Evolutionary conservation across 2,888 invertebrate genomes (phyloP).

Genomic region (Cerastoderma edule): DNA sequence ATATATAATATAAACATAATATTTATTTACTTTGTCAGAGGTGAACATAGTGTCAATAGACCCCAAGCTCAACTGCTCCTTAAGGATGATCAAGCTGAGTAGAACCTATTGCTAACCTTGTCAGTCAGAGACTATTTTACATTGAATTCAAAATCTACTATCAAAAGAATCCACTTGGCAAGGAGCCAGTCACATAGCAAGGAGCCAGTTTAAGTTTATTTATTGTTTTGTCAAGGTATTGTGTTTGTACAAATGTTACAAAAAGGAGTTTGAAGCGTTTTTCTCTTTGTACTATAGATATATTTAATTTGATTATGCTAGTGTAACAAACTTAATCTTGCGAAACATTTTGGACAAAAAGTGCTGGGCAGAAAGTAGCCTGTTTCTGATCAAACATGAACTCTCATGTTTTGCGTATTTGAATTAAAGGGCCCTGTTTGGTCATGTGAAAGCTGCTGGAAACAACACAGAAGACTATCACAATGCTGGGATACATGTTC

Average conservation of each 20-base stretch:
- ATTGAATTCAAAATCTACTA: too few species aligned
- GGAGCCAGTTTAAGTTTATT: too few species aligned
- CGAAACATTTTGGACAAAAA: too few species aligned
- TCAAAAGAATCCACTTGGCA: too few species aligned
- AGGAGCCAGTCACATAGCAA: too few species aligned
- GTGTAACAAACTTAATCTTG: neutral
- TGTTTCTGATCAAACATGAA: neutral
- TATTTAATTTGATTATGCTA: neutral
- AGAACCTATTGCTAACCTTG: neutral
- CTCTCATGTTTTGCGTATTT: neutral
- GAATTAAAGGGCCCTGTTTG: constrained; percentile 77
- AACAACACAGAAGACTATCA: constrained; percentile 72
- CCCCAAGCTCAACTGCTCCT: neutral
- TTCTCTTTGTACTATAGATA: neutral
- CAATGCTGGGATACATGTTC: constrained; percentile 57
- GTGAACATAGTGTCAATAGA: neutral
- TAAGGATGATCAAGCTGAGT: neutral
- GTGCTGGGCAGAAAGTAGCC: too few species aligned
- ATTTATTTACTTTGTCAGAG: neutral
- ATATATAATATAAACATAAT: neutral
- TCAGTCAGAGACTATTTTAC: too few species aligned
- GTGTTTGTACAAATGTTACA: too few species aligned
- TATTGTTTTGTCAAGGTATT: too few species aligned
- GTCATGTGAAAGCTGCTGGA: constrained; percentile 59
- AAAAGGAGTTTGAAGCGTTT: neutral